Evolutionary conservation across 2,797 vertebrate species (phyloP).

Genomic region (Gallinago stenura): DNA sequence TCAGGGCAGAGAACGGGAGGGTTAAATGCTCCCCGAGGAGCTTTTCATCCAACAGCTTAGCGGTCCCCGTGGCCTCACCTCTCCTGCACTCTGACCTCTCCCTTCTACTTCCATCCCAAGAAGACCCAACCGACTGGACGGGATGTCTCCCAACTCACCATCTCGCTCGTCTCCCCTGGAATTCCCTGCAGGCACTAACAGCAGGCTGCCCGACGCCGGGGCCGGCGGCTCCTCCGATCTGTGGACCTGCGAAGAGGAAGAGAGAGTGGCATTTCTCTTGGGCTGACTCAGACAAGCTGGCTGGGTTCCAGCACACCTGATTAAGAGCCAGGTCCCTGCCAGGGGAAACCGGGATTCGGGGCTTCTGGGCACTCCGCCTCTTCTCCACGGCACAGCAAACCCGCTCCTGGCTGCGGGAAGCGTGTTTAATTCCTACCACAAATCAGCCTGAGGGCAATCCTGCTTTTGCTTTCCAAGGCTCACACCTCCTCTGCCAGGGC

Average conservation of each 20-base stretch:
- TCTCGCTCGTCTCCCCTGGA: not conserved
- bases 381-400: not conserved
- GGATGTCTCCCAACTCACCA: not conserved
- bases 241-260: not conserved
- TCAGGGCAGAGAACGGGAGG: rapidly evolving
- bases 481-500: rapidly evolving
- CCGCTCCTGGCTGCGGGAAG: not conserved
- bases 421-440: not conserved
- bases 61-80: not conserved
- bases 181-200: not conserved
- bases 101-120: not conserved
- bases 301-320: not conserved
- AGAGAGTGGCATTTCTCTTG: not conserved
- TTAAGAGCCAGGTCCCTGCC: not conserved
- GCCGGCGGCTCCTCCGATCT: not conserved
- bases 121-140: rapidly evolving
- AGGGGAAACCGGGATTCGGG: not conserved
- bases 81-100: not conserved
- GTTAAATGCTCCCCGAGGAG: not conserved
- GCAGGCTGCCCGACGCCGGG: not conserved
- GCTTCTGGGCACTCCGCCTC: not conserved
- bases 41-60: not conserved
- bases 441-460: not conserved
- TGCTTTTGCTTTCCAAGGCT: not conserved
- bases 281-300: not conserved